Conservation (phyloP, 2,113 vertebrate species). For the Nothoprocta pentlandii region DNA sequence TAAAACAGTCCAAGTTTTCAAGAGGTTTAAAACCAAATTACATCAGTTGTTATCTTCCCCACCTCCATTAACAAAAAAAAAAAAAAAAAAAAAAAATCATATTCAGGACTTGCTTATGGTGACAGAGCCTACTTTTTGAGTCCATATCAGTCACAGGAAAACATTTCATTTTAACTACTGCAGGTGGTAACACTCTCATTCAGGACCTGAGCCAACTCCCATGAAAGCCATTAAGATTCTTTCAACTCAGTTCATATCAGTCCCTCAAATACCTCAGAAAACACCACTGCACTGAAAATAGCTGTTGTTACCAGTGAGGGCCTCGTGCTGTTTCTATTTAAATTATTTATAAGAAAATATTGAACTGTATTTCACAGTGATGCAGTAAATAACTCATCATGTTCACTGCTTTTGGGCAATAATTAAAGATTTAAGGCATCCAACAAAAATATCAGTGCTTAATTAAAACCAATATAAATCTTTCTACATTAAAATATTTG, state of each 20-base stretch:
- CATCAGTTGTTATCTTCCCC: background rate
- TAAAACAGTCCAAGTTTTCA: background rate
- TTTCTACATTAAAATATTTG: slow-evolving; percentile 36
- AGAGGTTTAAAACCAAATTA: background rate
- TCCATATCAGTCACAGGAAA: background rate
- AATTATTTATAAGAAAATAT: slow-evolving; percentile 38
- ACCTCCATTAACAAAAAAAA: too few species aligned
- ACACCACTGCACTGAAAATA: background rate
- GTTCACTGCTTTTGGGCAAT: background rate
- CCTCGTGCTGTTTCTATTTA: background rate
- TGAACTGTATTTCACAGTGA: background rate
- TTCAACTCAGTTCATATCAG: background rate
- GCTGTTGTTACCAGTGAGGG: background rate
- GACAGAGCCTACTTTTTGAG: background rate
- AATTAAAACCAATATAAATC: slow-evolving; percentile 52
- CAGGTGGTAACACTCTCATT: background rate
- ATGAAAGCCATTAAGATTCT: background rate
- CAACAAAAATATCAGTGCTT: slow-evolving; percentile 13
- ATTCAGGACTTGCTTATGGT: background rate
- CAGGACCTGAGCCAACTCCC: background rate
- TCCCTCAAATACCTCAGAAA: background rate
- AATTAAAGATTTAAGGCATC: slow-evolving; percentile 56
- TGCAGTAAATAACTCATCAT: slow-evolving; percentile 38
- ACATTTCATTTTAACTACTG: background rate
- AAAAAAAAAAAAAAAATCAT: background rate